Conservation (phyloP, 2,113 vertebrate genomes). For the Craseonycteris thonglongyai region DNA sequence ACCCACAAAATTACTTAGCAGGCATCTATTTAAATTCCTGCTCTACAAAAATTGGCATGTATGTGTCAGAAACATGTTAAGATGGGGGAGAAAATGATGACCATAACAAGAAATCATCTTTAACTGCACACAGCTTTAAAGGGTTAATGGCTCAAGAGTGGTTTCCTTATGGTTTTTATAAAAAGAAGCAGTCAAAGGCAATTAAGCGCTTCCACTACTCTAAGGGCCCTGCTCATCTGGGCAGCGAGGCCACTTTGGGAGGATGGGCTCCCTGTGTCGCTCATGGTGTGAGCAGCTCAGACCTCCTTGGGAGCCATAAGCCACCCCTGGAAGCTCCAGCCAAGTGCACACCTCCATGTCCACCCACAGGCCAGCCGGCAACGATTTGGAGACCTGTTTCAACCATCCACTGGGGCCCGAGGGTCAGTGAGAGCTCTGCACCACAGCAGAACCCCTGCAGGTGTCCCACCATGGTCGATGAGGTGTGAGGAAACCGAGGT, state of each 20-base stretch:
- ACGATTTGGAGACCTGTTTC: too few species aligned
- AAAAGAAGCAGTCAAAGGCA: neutral
- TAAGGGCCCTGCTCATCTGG: neutral
- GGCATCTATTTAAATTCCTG: neutral
- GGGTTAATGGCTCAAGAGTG: neutral
- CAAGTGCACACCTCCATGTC: accelerated
- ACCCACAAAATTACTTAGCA: neutral
- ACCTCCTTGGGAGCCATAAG: neutral
- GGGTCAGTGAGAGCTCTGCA: accelerated
- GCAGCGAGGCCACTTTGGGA: neutral
- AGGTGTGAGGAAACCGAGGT: neutral
- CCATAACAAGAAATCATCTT: neutral
- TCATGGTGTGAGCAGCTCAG: neutral
- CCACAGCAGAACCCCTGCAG: accelerated
- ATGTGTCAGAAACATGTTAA: neutral
- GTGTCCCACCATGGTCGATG: accelerated
- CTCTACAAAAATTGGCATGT: neutral
- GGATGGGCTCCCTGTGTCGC: neutral
- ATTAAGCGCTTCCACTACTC: neutral
- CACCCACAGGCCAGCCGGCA: neutral
- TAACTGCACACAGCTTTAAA: neutral
- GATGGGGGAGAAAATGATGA: neutral
- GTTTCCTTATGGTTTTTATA: neutral
- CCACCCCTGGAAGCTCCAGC: neutral
- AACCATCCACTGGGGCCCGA: too few species aligned